Percentiles rank a stretch among this genome's conserved stretches.
Evolutionary conservation across 1,140 invertebrate genomes (phyloP).

Genomic region (Pteromalus puparum): DNA sequence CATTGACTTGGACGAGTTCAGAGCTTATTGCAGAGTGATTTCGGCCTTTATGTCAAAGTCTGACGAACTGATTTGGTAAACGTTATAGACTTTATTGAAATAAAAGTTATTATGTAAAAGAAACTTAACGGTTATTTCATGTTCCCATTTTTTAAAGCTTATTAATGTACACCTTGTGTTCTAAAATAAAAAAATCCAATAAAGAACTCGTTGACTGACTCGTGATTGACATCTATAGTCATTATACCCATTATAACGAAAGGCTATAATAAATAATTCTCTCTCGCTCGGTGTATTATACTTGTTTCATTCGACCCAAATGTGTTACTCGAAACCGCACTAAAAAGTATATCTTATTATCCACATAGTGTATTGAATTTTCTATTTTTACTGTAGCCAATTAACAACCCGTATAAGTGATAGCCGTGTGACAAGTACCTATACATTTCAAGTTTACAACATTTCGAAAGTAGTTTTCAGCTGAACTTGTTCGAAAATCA

Average conservation of each 20-base stretch:
- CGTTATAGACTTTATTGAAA: no score
- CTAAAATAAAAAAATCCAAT: not conserved
- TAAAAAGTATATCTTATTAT: constrained; percentile 1
- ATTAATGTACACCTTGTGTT: not conserved
- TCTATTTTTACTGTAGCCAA: not conserved
- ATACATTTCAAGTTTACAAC: not conserved
- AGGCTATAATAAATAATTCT: not conserved
- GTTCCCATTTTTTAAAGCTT: no score
- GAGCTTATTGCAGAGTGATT: no score
- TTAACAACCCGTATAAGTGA: not conserved
- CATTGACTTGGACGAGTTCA: no score
- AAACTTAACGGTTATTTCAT: no score
- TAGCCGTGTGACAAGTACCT: not conserved
- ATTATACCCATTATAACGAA: not conserved
- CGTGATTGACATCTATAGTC: not conserved
- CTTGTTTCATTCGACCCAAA: not conserved
- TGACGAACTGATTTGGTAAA: no score
- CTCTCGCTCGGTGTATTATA: not conserved
- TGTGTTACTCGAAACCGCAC: not conserved
- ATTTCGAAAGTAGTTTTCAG: not conserved
- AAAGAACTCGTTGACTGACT: not conserved
- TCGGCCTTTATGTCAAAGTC: no score
- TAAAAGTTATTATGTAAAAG: no score
- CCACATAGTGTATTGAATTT: not conserved
- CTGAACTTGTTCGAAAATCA: not conserved